phyloP scores from a whole-genome alignment of 2,113 vertebrate genomes.

The Baryphthengus martii region DNA sequence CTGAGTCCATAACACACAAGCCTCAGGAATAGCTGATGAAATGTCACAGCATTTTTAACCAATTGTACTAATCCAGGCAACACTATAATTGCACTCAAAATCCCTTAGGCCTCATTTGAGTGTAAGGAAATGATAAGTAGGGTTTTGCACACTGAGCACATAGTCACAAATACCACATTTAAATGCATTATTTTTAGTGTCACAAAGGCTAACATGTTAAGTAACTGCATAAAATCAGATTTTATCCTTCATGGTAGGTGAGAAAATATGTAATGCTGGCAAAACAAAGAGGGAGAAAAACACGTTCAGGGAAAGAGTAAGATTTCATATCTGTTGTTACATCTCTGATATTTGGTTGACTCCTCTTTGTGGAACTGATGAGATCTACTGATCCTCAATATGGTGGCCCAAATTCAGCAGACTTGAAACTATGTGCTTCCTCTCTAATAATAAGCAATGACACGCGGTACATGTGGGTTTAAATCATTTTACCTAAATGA shows the following conservation, averaged over 20 bases:
- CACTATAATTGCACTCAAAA: neutral
- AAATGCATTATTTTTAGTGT: conserved; percentile 43
- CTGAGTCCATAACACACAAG: neutral
- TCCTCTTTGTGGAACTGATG: neutral
- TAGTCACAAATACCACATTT: conserved; percentile 37
- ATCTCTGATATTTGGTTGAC: neutral
- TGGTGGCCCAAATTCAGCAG: neutral
- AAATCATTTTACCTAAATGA: neutral
- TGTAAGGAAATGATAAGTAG: neutral
- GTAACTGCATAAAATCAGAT: neutral
- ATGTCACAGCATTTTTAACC: conserved; percentile 9
- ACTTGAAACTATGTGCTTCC: neutral
- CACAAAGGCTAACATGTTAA: neutral
- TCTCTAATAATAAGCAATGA: neutral
- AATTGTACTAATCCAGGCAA: neutral
- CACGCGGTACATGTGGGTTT: neutral
- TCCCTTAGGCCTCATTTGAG: neutral
- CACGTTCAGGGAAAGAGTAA: neutral
- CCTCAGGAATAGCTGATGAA: neutral
- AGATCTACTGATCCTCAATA: neutral
- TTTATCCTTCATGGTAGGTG: neutral
- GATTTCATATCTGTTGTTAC: neutral
- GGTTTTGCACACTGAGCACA: neutral
- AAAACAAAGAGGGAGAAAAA: conserved; percentile 16
- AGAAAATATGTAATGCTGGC: neutral